Evolutionary conservation across 2,888 invertebrate genomes (phyloP).

Genomic region (Dryobotodes eremita): DNA sequence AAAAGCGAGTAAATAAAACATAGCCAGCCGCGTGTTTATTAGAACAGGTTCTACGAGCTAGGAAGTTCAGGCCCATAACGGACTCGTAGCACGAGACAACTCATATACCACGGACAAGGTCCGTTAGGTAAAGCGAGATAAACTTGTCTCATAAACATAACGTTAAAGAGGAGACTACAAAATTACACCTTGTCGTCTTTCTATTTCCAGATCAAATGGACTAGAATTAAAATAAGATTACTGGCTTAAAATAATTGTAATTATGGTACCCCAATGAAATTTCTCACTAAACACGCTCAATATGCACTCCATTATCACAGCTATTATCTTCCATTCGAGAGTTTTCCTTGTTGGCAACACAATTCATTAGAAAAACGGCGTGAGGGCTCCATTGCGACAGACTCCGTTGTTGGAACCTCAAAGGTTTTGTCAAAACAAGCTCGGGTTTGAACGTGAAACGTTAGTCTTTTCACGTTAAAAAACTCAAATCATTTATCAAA

Average conservation of each 20-base stretch:
- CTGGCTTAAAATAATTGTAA: slow-evolving; percentile 45
- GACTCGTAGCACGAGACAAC: slow-evolving; percentile 18
- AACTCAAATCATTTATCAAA: slow-evolving; percentile 87
- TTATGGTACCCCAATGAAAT: slow-evolving; percentile 45
- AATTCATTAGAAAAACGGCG: slow-evolving; percentile 69
- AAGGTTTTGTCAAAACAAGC: slow-evolving; percentile 81
- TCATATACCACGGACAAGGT: slow-evolving; percentile 14
- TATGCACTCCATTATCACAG: slow-evolving; percentile 64
- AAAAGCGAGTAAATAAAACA: not conserved
- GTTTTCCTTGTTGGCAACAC: slow-evolving; percentile 57
- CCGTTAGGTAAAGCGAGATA: slow-evolving; percentile 30
- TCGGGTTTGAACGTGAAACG: slow-evolving; percentile 77
- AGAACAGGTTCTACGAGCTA: slow-evolving; percentile 22
- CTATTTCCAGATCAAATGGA: slow-evolving; percentile 23
- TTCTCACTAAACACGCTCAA: slow-evolving; percentile 61
- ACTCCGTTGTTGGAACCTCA: slow-evolving; percentile 73
- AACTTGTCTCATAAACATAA: slow-evolving; percentile 12
- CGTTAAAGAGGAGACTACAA: not conserved
- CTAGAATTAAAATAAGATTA: slow-evolving; percentile 38
- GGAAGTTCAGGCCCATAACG: slow-evolving; percentile 15
- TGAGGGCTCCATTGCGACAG: slow-evolving; percentile 73
- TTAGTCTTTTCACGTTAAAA: slow-evolving; percentile 81
- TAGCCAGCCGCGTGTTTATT: not conserved
- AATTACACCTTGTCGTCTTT: slow-evolving; percentile 18
- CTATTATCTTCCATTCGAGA: slow-evolving; percentile 60